phyloP scores from a whole-genome alignment of 2,113 vertebrate species.

The Nanger granti region DNA sequence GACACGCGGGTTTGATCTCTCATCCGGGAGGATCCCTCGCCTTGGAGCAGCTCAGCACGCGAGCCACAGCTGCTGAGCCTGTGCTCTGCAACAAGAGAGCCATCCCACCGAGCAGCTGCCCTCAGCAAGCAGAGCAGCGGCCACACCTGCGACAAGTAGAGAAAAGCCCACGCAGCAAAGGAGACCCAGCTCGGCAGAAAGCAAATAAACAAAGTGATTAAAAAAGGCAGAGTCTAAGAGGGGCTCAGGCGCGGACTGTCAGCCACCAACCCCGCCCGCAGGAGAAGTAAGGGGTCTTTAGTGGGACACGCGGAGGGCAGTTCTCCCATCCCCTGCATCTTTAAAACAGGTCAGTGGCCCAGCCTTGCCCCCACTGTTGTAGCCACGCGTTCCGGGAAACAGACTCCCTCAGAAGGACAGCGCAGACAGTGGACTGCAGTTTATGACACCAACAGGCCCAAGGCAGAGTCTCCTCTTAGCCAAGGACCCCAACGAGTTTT shows the following conservation, averaged over 20 bases:
- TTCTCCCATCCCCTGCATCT: no score
- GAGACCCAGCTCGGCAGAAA: not conserved
- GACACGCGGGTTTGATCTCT: accelerated
- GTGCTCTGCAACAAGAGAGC: accelerated
- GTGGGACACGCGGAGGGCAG: accelerated
- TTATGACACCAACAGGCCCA: accelerated
- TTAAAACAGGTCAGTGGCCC: not conserved
- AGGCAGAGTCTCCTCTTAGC: no score
- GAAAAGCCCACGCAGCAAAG: not conserved
- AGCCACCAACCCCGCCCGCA: accelerated
- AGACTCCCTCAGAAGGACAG: no score
- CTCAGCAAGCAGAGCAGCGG: accelerated
- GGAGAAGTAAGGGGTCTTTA: accelerated
- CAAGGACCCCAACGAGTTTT: no score
- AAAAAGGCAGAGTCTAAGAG: not conserved
- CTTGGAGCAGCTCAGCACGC: not conserved
- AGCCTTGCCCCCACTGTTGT: accelerated
- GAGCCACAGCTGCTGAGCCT: accelerated
- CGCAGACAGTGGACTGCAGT: accelerated
- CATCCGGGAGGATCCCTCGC: accelerated
- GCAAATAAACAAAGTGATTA: accelerated
- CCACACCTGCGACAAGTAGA: accelerated
- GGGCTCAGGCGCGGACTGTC: accelerated
- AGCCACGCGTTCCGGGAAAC: no score
- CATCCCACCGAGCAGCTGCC: accelerated